Evolutionary conservation across 2,888 invertebrate species (phyloP).

Genomic region (Hydriomena furcata): DNA sequence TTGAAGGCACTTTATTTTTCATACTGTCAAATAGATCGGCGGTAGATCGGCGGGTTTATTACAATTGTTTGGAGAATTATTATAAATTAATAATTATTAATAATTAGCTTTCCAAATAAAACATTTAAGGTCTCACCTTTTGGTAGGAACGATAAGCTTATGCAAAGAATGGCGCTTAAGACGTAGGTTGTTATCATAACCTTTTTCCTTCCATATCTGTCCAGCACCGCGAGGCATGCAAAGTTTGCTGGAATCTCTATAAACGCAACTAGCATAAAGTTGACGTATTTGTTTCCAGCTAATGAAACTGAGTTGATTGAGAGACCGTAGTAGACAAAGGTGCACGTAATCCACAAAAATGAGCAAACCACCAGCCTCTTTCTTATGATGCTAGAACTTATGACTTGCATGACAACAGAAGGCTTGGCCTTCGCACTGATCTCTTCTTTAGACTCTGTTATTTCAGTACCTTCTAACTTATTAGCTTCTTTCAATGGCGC

Average conservation of each 20-base stretch:
- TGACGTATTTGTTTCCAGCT: conserved; percentile 89
- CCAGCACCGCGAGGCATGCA: conserved; percentile 84
- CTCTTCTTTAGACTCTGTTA: conserved; percentile 33
- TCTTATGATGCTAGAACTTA: conserved; percentile 81
- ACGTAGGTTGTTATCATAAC: conserved; percentile 85
- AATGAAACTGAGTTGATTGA: conserved; percentile 90
- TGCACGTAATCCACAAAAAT: conserved; percentile 91
- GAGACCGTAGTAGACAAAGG: conserved; percentile 91
- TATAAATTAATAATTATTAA: too few species aligned
- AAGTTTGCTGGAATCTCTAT: conserved; percentile 90
- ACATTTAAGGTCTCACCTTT: conserved; percentile 67
- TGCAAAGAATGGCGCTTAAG: conserved; percentile 85
- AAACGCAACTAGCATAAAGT: conserved; percentile 86
- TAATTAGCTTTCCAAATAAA: conserved; percentile 3
- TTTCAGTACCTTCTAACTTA: conserved; percentile 38
- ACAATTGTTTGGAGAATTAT: conserved; percentile 7
- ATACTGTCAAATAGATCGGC: too few species aligned
- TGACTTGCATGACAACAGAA: conserved; percentile 67
- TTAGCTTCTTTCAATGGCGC: conserved; percentile 60
- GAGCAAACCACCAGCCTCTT: conserved; percentile 86
- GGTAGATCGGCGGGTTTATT: too few species aligned
- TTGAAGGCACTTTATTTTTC: too few species aligned
- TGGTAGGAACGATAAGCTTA: conserved; percentile 84
- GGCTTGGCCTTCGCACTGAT: conserved; percentile 33
- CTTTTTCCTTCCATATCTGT: conserved; percentile 85